A percentile compares a stretch with the other conserved stretches of the same genome.
These are phyloP conservation scores for Crotalus tigris DNA, from an alignment of 2,113 vertebrate genomes.

Conservation along the genomic window DNA sequence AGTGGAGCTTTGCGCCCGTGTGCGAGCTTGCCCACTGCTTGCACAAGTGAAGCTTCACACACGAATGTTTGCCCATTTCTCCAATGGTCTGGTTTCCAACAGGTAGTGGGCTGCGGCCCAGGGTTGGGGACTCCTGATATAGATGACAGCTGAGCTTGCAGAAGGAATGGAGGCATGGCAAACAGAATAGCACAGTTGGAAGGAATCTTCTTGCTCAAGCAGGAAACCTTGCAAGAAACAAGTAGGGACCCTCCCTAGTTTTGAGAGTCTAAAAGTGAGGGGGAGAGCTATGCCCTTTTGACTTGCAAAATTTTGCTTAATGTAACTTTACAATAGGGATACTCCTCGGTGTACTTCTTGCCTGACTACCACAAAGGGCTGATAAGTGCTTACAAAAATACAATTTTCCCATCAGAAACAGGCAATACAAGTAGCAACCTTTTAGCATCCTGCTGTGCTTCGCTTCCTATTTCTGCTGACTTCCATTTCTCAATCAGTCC, in stretches of 20 bases:
- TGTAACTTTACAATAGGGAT: background rate
- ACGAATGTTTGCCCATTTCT: no score
- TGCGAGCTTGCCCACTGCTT: no score
- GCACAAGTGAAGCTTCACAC: no score
- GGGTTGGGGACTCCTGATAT: no score
- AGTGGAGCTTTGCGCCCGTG: no score
- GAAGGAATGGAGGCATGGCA: background rate
- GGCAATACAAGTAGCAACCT: constrained; percentile 41
- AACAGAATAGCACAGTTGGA: background rate
- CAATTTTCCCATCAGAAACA: background rate
- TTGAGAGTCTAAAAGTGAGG: background rate
- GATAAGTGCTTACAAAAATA: background rate
- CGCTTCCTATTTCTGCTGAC: background rate
- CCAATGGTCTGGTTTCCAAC: no score
- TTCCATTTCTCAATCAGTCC: constrained; percentile 42
- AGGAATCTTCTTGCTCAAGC: background rate
- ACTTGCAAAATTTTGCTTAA: background rate
- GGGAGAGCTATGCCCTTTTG: background rate
- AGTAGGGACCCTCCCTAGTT: background rate
- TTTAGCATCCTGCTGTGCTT: background rate
- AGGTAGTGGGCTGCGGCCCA: no score
- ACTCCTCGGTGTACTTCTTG: background rate
- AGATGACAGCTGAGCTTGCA: background rate
- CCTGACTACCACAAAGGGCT: background rate
- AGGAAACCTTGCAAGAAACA: background rate